Percentiles rank a stretch among this genome's conserved stretches.
phyloP scores from a whole-genome alignment of 1,140 invertebrate species.

The Brachionus plicatilis region DNA sequence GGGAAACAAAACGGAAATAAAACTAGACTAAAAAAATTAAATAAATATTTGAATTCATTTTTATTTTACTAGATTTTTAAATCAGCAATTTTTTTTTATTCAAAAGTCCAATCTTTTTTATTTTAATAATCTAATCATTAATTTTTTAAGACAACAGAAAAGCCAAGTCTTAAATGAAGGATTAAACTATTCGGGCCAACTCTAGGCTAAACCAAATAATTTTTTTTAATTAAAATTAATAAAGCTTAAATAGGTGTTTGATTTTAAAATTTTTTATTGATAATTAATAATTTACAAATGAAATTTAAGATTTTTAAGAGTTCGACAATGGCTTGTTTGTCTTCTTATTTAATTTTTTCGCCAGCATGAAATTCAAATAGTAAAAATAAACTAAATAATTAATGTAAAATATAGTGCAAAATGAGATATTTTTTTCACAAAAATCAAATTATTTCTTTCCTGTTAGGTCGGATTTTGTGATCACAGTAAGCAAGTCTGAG shows the following conservation, averaged over 20 bases:
- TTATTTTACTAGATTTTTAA: no score
- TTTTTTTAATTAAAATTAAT: not conserved
- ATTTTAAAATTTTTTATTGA: not conserved
- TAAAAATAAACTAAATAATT: not conserved
- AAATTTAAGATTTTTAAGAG: not conserved
- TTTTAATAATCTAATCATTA: no score
- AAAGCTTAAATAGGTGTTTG: not conserved
- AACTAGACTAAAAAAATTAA: not conserved
- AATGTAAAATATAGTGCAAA: not conserved
- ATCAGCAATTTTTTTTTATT: no score
- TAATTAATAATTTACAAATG: not conserved
- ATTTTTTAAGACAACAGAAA: no score
- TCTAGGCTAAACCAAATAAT: no score
- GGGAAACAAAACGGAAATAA: not conserved
- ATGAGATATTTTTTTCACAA: not conserved
- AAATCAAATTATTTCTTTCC: not conserved
- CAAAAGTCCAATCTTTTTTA: no score
- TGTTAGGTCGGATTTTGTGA: not conserved
- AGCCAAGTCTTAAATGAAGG: no score
- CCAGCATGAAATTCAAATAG: not conserved
- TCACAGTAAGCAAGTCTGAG: not conserved
- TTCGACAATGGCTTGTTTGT: not conserved
- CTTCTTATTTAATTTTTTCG: not conserved
- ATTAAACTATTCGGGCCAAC: no score
- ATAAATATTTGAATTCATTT: no score